Conservation (phyloP, 2,113 vertebrate species). For the Erythrocebus patas region DNA sequence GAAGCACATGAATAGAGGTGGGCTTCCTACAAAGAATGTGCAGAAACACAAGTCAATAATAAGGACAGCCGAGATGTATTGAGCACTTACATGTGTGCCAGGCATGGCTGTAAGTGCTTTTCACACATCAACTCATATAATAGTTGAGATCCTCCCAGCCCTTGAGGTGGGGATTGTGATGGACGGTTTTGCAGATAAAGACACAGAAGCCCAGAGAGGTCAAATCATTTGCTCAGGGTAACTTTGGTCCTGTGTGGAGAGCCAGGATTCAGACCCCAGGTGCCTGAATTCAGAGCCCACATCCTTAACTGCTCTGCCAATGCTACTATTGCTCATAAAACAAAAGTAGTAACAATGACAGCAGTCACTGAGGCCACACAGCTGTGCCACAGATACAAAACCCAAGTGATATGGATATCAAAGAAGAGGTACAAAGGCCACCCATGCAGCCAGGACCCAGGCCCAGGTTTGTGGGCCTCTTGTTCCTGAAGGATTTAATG, state of each 20-base stretch:
- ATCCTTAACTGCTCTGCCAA: not conserved
- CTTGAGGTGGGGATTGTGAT: not conserved
- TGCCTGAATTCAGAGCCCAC: not conserved
- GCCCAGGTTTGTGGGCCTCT: not conserved
- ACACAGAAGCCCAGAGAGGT: not conserved
- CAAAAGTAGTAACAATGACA: not conserved
- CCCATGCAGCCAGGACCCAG: not conserved
- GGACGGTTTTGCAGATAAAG: not conserved
- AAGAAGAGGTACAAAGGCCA: not conserved
- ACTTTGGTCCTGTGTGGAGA: not conserved
- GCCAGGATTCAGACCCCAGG: not conserved
- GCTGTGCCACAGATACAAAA: not conserved
- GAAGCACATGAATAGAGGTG: not conserved
- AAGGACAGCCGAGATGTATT: not conserved
- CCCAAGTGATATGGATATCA: not conserved
- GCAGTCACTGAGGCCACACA: not conserved
- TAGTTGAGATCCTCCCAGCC: not conserved
- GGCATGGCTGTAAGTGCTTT: not conserved
- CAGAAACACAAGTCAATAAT: not conserved
- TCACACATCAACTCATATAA: accelerated
- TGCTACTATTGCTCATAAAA: not conserved
- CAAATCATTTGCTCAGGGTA: not conserved
- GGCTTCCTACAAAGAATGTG: not conserved
- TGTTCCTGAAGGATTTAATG: not conserved
- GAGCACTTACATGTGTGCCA: not conserved